These are phyloP conservation scores for Drosophila lacteicornis DNA, from an alignment of 1,140 invertebrate species.

Conservation along the genomic window DNA sequence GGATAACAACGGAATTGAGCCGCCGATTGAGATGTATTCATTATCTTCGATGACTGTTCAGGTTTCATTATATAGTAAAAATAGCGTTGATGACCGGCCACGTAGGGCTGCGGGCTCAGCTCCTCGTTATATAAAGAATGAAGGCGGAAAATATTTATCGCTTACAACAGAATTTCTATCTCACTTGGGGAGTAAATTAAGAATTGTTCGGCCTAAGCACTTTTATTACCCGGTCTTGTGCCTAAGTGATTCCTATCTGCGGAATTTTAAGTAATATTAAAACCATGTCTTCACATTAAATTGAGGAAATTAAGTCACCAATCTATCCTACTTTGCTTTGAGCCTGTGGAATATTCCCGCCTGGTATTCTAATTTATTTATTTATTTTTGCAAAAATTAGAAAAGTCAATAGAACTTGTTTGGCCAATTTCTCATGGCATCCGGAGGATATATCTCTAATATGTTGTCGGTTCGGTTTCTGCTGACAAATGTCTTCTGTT, in stretches of 20 bases:
- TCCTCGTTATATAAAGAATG: slow-evolving; percentile 31
- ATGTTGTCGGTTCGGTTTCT: slow-evolving; percentile 59
- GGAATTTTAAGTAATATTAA: not conserved
- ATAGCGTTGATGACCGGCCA: slow-evolving; percentile 36
- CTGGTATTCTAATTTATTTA: slow-evolving; percentile 6
- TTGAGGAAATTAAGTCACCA: not conserved
- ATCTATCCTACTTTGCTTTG: no score
- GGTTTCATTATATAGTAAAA: slow-evolving; percentile 50
- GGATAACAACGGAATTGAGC: slow-evolving; percentile 38
- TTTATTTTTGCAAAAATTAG: slow-evolving; percentile 28
- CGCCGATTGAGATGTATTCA: slow-evolving; percentile 54
- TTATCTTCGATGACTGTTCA: slow-evolving; percentile 74
- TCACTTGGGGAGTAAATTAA: slow-evolving; percentile 25
- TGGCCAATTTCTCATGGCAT: slow-evolving; percentile 59
- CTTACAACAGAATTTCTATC: slow-evolving; percentile 36
- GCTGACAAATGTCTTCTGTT: slow-evolving; percentile 66
- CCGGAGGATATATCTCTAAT: slow-evolving; percentile 43
- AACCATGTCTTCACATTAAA: not conserved
- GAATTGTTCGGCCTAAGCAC: slow-evolving; percentile 27
- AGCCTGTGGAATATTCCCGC: no score
- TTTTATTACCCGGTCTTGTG: slow-evolving; percentile 35
- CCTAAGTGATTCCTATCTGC: not conserved
- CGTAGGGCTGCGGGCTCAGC: not conserved
- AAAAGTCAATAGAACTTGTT: slow-evolving; percentile 71
- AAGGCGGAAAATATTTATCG: slow-evolving; percentile 50